Conservation (phyloP, 2,113 vertebrate genomes). For the Protobothrops mucrosquamatus region DNA sequence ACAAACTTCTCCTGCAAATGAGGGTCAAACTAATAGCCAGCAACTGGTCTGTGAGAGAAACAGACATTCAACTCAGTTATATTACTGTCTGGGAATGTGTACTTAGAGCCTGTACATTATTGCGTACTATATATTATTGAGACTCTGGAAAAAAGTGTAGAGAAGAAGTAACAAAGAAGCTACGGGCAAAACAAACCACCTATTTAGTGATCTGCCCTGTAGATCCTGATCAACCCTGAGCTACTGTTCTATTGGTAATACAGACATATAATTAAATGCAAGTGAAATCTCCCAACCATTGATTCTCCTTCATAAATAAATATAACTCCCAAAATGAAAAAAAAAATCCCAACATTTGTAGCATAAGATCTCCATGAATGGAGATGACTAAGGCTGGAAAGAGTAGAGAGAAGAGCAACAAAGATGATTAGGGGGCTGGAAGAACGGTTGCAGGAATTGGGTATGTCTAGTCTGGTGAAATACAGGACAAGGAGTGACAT, state of each 20-base stretch:
- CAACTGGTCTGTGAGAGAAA: conserved; percentile 33
- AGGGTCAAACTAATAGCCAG: conserved; percentile 20
- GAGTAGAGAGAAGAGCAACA: not conserved
- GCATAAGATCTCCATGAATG: not conserved
- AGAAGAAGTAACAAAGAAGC: not conserved
- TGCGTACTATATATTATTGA: not conserved
- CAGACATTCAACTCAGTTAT: conserved; percentile 28
- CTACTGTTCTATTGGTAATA: too few species aligned
- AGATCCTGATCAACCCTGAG: too few species aligned
- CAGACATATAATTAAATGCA: not conserved
- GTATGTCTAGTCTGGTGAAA: too few species aligned
- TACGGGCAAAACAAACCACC: too few species aligned
- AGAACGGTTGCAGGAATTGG: not conserved
- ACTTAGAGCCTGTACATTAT: conserved; percentile 5
- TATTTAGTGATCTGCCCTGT: too few species aligned
- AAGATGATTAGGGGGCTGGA: not conserved
- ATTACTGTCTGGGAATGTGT: conserved; percentile 17
- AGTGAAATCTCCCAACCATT: not conserved
- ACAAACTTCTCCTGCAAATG: not conserved
- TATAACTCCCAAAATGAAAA: too few species aligned
- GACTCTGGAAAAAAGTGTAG: not conserved
- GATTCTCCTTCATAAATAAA: not conserved
- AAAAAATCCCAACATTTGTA: not conserved
- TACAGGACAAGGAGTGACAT: too few species aligned
- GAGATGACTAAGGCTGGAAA: too few species aligned